These are phyloP conservation scores for Archips xylosteana DNA, from an alignment of 2,888 invertebrate genomes.

Conservation along the genomic window DNA sequence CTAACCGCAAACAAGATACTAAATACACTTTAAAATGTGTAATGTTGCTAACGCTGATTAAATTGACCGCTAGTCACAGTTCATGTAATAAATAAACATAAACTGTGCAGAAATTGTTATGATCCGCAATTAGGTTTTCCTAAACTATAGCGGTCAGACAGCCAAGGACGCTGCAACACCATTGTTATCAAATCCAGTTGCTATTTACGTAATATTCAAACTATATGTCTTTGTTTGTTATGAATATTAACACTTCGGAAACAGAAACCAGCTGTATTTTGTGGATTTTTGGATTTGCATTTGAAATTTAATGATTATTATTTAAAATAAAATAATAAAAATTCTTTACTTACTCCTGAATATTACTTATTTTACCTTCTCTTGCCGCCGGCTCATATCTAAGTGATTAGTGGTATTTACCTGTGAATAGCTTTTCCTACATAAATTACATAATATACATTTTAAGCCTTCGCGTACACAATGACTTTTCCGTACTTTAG, in stretches of 20 bases:
- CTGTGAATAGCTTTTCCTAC: too few relatives aligned
- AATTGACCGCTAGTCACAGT: not conserved
- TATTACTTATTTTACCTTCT: not conserved
- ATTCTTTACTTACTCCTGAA: too few relatives aligned
- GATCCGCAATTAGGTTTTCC: slow-evolving; percentile 34
- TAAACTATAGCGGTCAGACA: slow-evolving; percentile 34
- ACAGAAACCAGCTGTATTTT: not conserved
- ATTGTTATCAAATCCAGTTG: slow-evolving; percentile 27
- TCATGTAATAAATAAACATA: slow-evolving; percentile 19
- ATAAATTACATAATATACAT: too few relatives aligned
- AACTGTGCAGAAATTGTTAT: slow-evolving; percentile 20
- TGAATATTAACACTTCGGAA: slow-evolving; percentile 8
- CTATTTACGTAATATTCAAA: slow-evolving; percentile 24
- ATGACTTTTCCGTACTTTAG: not conserved
- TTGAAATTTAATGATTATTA: not conserved
- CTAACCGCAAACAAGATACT: too few relatives aligned
- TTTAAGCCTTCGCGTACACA: not conserved
- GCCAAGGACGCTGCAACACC: slow-evolving; percentile 29
- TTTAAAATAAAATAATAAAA: too few relatives aligned
- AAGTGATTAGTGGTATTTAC: too few relatives aligned
- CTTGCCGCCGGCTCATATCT: not conserved
- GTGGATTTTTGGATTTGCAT: not conserved
- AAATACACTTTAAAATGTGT: not conserved
- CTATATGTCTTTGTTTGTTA: slow-evolving; percentile 16
- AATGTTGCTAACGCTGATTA: not conserved